phyloP scores from a whole-genome alignment of 2,888 invertebrate genomes.

The Didymodactylos carnosus region DNA sequence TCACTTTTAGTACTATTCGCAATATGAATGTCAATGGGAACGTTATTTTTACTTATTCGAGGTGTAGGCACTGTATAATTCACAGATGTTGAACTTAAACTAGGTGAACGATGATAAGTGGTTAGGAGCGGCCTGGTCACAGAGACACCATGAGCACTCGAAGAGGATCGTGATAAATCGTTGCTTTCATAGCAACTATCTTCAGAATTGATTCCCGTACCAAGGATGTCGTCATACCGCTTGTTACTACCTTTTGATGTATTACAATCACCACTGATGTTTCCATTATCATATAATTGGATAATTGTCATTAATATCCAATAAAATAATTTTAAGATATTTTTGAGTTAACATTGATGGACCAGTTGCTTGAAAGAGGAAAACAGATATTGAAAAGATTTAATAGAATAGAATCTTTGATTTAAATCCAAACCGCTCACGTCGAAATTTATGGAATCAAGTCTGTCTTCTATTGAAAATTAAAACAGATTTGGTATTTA shows the following conservation, averaged over 20 bases:
- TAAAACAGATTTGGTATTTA: too few species aligned
- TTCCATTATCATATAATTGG: too few species aligned
- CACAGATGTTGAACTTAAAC: neutral
- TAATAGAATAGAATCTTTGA: too few species aligned
- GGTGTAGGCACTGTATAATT: neutral
- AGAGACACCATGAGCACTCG: neutral
- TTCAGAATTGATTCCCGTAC: neutral
- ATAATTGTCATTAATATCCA: neutral
- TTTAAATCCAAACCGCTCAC: too few species aligned
- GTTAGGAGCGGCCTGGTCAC: neutral
- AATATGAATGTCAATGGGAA: too few species aligned
- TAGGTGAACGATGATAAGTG: neutral
- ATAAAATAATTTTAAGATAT: neutral
- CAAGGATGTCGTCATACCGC: too few species aligned
- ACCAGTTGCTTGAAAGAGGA: neutral
- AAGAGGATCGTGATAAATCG: neutral
- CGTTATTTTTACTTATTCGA: too few species aligned
- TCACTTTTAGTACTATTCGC: too few species aligned
- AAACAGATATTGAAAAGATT: neutral
- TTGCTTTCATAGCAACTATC: neutral
- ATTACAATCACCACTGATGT: neutral
- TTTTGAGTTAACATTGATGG: neutral
- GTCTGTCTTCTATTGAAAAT: too few species aligned
- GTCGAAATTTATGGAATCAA: too few species aligned
- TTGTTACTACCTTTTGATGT: neutral